A percentile compares a stretch with the other conserved stretches of the same genome.
These are phyloP conservation scores for Napeogenes inachia DNA, from an alignment of 2,888 invertebrate genomes.

Conservation along the genomic window DNA sequence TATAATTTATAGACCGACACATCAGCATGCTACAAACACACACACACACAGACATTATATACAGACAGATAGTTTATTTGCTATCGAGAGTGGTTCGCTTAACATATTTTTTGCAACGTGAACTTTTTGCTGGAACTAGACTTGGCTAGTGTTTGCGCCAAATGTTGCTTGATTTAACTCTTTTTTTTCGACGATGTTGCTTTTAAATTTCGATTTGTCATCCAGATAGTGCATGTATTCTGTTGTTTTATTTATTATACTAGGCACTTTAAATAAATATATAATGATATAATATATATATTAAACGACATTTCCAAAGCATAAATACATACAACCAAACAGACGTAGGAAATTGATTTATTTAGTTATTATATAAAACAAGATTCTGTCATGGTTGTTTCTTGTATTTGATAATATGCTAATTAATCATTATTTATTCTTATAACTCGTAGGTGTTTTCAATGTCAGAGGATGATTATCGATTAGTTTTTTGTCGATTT, in stretches of 20 bases:
- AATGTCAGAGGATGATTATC: too few relatives aligned
- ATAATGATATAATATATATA: too few relatives aligned
- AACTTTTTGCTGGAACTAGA: slow-evolving; percentile 12
- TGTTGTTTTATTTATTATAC: too few relatives aligned
- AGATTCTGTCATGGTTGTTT: slow-evolving; percentile 13
- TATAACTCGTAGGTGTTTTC: too few relatives aligned
- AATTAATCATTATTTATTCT: slow-evolving; percentile 17
- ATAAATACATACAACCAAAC: too few relatives aligned
- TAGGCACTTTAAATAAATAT: too few relatives aligned
- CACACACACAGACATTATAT: neutral
- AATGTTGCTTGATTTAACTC: neutral
- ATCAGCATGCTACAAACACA: neutral
- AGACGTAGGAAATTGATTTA: slow-evolving; percentile 4
- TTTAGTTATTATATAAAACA: slow-evolving; percentile 10
- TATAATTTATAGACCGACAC: slow-evolving; percentile 2
- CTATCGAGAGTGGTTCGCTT: neutral
- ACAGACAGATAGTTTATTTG: slow-evolving; percentile 4
- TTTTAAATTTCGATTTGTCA: too few relatives aligned
- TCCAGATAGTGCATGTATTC: too few relatives aligned
- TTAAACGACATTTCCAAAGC: too few relatives aligned
- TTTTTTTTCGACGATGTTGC: too few relatives aligned
- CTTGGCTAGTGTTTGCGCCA: neutral
- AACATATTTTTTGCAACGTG: slow-evolving; percentile 10
- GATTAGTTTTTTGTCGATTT: too few relatives aligned
- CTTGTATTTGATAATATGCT: slow-evolving; percentile 14